Base-by-base conservation (phyloP, 1,140 invertebrate species). In the Muscidifurax raptorellus region DNA sequence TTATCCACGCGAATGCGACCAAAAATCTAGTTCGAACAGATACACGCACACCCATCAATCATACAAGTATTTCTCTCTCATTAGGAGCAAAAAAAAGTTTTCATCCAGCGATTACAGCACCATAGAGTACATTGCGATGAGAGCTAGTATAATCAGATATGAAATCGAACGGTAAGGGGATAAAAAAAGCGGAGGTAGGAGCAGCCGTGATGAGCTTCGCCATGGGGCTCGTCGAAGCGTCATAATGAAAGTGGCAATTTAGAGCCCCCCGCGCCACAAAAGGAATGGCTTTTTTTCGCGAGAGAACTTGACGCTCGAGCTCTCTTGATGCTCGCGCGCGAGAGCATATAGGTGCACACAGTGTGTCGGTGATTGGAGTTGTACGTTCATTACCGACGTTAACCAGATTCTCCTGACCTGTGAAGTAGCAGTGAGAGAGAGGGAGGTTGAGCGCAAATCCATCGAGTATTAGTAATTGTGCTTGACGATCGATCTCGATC, bases 401-500 rank as follows among this genome's bases (percentile, higher is more conserved):
- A 85, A 85, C 80, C 80, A 66, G 84, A 82, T 85, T 78, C 66
- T 69, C 72, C 32, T 52, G 47, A 84, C 27, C 64, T 83, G 44
- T 59, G 82, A 83, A 83, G 72, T 83, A 64, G 81, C 25, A 18
- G 52, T 22, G 71, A 36, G 71, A 40, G 30, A 15, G 32, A 47
- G 71, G 13, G 30, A 40, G 71, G 0, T 10, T 2, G 25, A 59
- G 52, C 59, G 27, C 52, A 10, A 77, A 87, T 87, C 78, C 86
- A 85, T 87, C 82, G 88, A 78, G 86, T 88, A 90, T 91, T 91
- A 89, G 89, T 91, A 92, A 92, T 93, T 92, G 84, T 81, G 89
- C 90, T 59, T 59, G 88, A 91, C 89, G 91, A 93, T 92, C 91
- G 91, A 93, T 93, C 91, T 90, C 89, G 91, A 93, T 93, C 90